phyloP scores from a whole-genome alignment of 2,797 vertebrate species.

The Tokudaia muenninki region DNA sequence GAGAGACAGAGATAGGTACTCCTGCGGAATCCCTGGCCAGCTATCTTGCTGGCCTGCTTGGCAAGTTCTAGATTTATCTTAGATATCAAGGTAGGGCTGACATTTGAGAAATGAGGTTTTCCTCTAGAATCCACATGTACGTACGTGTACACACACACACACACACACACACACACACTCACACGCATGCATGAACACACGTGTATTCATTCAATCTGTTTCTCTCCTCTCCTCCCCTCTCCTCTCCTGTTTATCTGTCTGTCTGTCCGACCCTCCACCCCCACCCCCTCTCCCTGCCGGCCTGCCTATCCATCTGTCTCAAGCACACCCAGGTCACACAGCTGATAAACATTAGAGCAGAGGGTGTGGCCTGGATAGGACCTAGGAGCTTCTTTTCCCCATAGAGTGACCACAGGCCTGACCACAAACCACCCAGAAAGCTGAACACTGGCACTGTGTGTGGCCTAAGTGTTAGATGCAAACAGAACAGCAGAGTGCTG shows the following conservation, averaged over 20 bases:
- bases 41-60: not conserved
- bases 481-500: not conserved
- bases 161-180: not conserved
- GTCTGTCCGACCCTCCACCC: too few relatives aligned
- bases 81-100: not conserved
- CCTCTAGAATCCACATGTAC: not conserved
- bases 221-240: not conserved
- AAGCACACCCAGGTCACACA: not conserved
- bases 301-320: not conserved
- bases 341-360: not conserved
- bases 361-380: not conserved
- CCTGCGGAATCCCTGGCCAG: not conserved
- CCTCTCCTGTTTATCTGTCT: not conserved
- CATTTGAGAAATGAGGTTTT: not conserved
- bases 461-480: not conserved
- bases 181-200: not conserved
- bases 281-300: not conserved
- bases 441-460: not conserved
- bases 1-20: not conserved
- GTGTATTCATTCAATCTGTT: too few relatives aligned
- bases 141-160: not conserved
- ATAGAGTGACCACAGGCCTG: not conserved
- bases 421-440: not conserved
- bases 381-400: not conserved
- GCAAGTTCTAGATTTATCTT: not conserved